A percentile compares a stretch with the other conserved stretches of the same genome.
Conservation (phyloP, 2,797 vertebrate species). For the Acestrorhynchus altus region DNA sequence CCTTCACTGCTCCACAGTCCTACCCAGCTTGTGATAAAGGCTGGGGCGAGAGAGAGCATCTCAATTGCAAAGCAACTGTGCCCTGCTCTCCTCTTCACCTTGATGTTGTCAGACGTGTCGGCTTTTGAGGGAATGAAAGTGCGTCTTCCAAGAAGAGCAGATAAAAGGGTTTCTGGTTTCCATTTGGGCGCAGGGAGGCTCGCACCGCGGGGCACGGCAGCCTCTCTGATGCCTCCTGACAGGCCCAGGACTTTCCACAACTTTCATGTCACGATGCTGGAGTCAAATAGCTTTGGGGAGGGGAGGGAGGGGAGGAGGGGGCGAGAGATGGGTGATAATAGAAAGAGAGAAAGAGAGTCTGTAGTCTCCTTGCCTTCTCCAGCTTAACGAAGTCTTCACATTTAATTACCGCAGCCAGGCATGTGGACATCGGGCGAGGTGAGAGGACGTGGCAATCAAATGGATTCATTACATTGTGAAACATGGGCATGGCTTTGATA, state of each 20-base stretch:
- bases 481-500: slow-evolving; percentile 42
- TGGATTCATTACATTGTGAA: slow-evolving; percentile 41
- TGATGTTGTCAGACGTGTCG: slow-evolving; percentile 58
- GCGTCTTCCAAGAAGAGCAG: slow-evolving; percentile 55
- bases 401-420: slow-evolving; percentile 48
- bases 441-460: slow-evolving; percentile 26
- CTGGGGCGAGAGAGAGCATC: slow-evolving; percentile 39
- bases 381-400: slow-evolving; percentile 52
- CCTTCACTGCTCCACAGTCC: slow-evolving; percentile 28
- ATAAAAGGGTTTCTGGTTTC: slow-evolving; percentile 61
- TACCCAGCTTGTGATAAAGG: slow-evolving; percentile 5
- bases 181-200: slow-evolving; percentile 57
- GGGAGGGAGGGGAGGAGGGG: neutral
- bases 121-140: slow-evolving; percentile 60
- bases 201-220: slow-evolving; percentile 55
- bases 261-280: slow-evolving; percentile 63
- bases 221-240: slow-evolving; percentile 59
- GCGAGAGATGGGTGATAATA: slow-evolving; percentile 47
- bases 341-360: slow-evolving; percentile 42
- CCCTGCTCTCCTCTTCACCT: slow-evolving; percentile 53
- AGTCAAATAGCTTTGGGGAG: slow-evolving; percentile 62
- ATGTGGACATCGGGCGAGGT: slow-evolving; percentile 43
- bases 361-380: slow-evolving; percentile 40
- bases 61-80: slow-evolving; percentile 34
- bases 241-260: slow-evolving; percentile 63